Percentiles rank a stretch among this genome's conserved stretches.
phyloP scores from a whole-genome alignment of 2,888 invertebrate species.

The Tineola bisselliella region DNA sequence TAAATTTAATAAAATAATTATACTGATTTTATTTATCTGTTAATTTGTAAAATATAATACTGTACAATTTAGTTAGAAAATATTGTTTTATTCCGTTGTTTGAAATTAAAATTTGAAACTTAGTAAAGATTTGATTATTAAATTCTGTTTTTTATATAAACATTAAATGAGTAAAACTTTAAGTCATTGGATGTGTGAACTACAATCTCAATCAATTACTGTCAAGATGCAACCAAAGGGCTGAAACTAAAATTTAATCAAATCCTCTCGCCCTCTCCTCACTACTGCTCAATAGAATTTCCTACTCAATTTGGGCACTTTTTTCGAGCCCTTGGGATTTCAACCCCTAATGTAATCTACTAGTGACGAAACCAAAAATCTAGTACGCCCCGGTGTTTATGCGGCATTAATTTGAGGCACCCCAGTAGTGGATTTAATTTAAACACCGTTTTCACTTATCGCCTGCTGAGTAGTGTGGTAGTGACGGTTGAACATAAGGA shows the following conservation, averaged over 20 bases:
- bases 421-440: conserved; percentile 34
- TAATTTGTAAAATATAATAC: too few species aligned
- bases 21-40: too few species aligned
- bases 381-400: conserved; percentile 56
- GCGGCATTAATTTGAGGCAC: conserved; percentile 20
- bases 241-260: conserved; percentile 49
- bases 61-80: too few species aligned
- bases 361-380: conserved; percentile 15
- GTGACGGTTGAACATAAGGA: background rate
- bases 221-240: conserved; percentile 46
- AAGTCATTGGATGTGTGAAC: background rate
- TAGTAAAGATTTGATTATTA: too few species aligned
- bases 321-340: conserved; percentile 43
- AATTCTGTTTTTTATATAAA: too few species aligned
- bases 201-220: conserved; percentile 56
- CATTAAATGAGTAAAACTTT: too few species aligned
- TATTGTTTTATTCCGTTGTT: too few species aligned
- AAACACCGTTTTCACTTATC: conserved; percentile 53
- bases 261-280: conserved; percentile 37
- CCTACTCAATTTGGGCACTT: conserved; percentile 51
- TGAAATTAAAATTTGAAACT: too few species aligned
- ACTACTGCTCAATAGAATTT: conserved; percentile 22
- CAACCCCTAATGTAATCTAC: conserved; percentile 35
- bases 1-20: too few species aligned
- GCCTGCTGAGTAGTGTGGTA: conserved; percentile 23